Percentiles rank a stretch among this genome's conserved stretches.
Conservation (phyloP, 2,888 invertebrate genomes). For the Zaprionus lineosus region DNA sequence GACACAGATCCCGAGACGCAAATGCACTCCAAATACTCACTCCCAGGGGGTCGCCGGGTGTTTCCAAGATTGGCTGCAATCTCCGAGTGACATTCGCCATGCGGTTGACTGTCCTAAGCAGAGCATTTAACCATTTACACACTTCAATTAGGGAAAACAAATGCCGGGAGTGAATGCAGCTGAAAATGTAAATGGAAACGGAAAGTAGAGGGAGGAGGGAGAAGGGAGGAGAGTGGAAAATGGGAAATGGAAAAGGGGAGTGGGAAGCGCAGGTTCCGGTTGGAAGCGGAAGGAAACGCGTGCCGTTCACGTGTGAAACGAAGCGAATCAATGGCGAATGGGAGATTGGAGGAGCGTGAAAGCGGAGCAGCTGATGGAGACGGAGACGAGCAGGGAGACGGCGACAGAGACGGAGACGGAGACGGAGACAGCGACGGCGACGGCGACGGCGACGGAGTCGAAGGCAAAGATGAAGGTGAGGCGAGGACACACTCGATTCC, state of each 20-base stretch:
- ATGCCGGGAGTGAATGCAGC: conserved; percentile 31
- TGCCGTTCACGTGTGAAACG: conserved; percentile 56
- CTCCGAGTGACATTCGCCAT: conserved; percentile 33
- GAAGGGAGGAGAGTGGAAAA: background rate
- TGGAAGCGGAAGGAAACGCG: conserved; percentile 58
- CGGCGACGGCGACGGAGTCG: no score
- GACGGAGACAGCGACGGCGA: no score
- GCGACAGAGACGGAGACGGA: no score
- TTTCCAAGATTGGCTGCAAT: background rate
- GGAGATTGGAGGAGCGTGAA: background rate
- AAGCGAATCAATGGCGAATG: conserved; percentile 46
- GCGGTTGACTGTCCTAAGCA: conserved; percentile 18
- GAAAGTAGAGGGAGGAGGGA: background rate
- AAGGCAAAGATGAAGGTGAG: no score
- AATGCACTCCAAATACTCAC: conserved; percentile 35
- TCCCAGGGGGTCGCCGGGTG: background rate
- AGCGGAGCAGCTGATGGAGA: conserved; percentile 41
- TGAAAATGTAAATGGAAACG: conserved; percentile 30
- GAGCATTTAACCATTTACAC: conserved; percentile 48
- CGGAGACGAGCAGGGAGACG: no score
- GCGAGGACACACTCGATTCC: no score
- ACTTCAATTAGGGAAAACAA: conserved; percentile 51
- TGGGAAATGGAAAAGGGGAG: background rate
- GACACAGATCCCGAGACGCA: conserved; percentile 19
- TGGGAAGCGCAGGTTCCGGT: conserved; percentile 43